These are phyloP conservation scores for Syngnathus scovelli DNA, from an alignment of 2,113 vertebrate genomes.

Conservation along the genomic window DNA sequence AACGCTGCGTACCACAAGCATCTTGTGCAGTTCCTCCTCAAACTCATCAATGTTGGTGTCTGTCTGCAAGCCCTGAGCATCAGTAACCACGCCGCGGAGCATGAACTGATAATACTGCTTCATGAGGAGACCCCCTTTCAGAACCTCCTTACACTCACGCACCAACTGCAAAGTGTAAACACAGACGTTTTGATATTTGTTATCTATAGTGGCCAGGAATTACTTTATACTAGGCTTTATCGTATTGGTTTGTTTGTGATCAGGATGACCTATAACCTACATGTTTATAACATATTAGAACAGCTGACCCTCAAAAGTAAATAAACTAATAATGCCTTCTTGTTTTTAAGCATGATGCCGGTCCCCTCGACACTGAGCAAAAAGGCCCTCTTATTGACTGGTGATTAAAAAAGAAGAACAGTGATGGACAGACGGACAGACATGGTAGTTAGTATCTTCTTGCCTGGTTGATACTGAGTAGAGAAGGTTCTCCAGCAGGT, in stretches of 20 bases:
- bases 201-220: no score
- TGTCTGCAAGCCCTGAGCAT: conserved; percentile 75
- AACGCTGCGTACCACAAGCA: conserved; percentile 82
- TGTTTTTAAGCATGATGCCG: no score
- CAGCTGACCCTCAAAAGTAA: not conserved
- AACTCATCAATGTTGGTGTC: conserved; percentile 94
- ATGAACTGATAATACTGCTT: conserved; percentile 99
- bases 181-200: not conserved
- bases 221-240: no score
- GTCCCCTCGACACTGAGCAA: no score
- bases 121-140: conserved; percentile 96
- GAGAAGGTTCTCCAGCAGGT: conserved; percentile 93
- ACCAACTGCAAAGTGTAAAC: conserved; percentile 78
- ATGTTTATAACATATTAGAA: not conserved
- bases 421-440: not conserved
- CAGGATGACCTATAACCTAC: no score
- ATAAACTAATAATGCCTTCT: not conserved
- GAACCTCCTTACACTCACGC: conserved; percentile 94
- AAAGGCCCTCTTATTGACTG: no score
- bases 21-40: conserved; percentile 95
- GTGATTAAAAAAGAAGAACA: no score
- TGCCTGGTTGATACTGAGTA: conserved; percentile 98
- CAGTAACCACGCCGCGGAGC: conserved; percentile 80
- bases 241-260: no score
- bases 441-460: not conserved